phyloP scores from a whole-genome alignment of 2,113 vertebrate species.

The Enhydra lutris region DNA sequence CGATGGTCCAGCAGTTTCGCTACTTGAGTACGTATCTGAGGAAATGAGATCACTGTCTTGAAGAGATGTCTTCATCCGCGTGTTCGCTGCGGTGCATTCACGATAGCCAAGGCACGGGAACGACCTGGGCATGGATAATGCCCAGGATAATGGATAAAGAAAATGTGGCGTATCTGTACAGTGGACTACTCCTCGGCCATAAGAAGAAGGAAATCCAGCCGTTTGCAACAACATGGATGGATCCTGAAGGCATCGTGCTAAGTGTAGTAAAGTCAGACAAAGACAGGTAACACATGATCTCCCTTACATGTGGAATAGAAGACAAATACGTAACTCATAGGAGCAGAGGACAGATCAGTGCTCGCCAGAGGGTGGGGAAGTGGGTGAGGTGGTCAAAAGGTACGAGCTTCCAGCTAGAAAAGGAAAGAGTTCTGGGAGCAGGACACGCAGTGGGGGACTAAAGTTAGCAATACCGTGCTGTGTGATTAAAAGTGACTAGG shows the following conservation, averaged over 20 bases:
- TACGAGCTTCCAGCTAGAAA: not conserved
- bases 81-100: not conserved
- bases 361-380: not conserved
- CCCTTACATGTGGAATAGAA: not conserved
- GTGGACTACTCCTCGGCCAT: not conserved
- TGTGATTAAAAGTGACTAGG: not conserved
- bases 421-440: not conserved
- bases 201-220: not conserved
- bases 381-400: not conserved
- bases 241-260: not conserved
- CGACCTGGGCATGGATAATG: not conserved
- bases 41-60: not conserved
- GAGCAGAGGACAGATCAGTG: not conserved
- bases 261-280: not conserved
- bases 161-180: fast-evolving
- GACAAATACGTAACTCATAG: not conserved
- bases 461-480: not conserved
- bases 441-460: not conserved
- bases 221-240: not conserved
- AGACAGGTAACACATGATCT: not conserved
- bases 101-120: not conserved
- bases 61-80: not conserved
- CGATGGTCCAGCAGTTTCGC: not conserved
- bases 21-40: not conserved
- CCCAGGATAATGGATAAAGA: not conserved